These are phyloP conservation scores for Mythimna pallens DNA, from an alignment of 2,888 invertebrate genomes.

Conservation along the genomic window DNA sequence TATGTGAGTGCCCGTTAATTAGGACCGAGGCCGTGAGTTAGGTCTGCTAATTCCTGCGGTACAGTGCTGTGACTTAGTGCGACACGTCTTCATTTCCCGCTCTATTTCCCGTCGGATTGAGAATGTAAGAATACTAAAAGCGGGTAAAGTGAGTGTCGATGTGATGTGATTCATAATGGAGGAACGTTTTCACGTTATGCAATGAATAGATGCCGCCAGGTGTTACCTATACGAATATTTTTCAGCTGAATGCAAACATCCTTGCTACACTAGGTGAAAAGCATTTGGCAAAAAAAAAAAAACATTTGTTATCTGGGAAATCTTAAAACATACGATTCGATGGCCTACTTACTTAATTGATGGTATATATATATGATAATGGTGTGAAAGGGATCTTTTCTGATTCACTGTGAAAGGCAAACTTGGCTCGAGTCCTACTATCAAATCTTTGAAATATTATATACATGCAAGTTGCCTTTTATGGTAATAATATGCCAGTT, in stretches of 20 bases:
- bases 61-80: constrained; percentile 68
- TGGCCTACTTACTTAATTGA: constrained; percentile 61
- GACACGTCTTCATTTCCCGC: constrained; percentile 69
- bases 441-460: constrained; percentile 39
- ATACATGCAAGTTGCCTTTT: constrained; percentile 51
- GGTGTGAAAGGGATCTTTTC: constrained; percentile 46
- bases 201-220: constrained; percentile 39
- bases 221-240: constrained; percentile 37
- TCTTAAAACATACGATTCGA: constrained; percentile 30
- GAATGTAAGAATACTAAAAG: constrained; percentile 65
- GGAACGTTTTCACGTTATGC: constrained; percentile 48
- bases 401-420: constrained; percentile 47
- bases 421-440: constrained; percentile 46
- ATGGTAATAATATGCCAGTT: constrained; percentile 52
- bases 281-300: constrained; percentile 35
- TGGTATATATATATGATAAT: constrained; percentile 38
- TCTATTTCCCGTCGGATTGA: constrained; percentile 70
- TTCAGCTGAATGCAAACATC: constrained; percentile 45
- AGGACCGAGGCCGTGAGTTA: constrained; percentile 68
- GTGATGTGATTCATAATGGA: constrained; percentile 60
- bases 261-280: constrained; percentile 18
- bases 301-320: constrained; percentile 8
- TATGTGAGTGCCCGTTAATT: constrained; percentile 65
- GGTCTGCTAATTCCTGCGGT: constrained; percentile 64
- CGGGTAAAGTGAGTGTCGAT: constrained; percentile 57